Percentiles rank a stretch among this genome's conserved stretches.
Evolutionary conservation across 2,888 invertebrate genomes (phyloP).

Genomic region (Brachycybe producta): DNA sequence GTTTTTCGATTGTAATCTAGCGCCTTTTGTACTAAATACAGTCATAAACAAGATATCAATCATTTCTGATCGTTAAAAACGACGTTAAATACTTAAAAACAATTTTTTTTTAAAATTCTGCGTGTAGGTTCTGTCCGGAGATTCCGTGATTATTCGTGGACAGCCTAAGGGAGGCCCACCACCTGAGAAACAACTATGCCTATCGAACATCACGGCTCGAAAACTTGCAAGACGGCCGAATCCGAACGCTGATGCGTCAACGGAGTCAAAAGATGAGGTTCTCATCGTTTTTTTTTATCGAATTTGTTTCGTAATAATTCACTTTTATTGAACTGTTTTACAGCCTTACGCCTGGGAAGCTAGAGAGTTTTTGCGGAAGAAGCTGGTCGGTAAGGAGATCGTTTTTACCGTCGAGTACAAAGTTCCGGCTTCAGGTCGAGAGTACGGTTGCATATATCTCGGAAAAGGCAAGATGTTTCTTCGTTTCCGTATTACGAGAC

Average conservation of each 20-base stretch:
- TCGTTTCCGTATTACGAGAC: background rate
- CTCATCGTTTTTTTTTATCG: background rate
- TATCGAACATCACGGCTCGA: conserved; percentile 84
- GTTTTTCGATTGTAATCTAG: no score
- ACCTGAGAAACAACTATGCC: conserved; percentile 77
- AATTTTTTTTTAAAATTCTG: conserved; percentile 15
- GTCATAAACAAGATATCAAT: background rate
- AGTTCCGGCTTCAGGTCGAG: conserved; percentile 53
- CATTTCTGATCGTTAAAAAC: background rate
- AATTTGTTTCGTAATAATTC: background rate
- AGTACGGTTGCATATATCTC: conserved; percentile 75
- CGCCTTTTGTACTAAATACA: background rate
- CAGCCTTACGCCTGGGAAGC: conserved; percentile 96
- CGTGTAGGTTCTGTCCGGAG: conserved; percentile 83
- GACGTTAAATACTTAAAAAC: background rate
- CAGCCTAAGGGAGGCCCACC: conserved; percentile 72
- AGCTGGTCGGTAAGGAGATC: conserved; percentile 81
- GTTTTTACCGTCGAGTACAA: conserved; percentile 65
- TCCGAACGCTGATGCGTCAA: conserved; percentile 34
- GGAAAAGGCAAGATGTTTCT: conserved; percentile 51
- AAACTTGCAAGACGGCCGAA: conserved; percentile 67
- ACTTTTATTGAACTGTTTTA: conserved; percentile 19
- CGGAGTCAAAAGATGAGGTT: conserved; percentile 35
- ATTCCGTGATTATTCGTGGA: conserved; percentile 82
- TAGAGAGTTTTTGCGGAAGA: conserved; percentile 83